Evolutionary conservation across 2,888 invertebrate species (phyloP).

Genomic region (Abrostola triplasia): DNA sequence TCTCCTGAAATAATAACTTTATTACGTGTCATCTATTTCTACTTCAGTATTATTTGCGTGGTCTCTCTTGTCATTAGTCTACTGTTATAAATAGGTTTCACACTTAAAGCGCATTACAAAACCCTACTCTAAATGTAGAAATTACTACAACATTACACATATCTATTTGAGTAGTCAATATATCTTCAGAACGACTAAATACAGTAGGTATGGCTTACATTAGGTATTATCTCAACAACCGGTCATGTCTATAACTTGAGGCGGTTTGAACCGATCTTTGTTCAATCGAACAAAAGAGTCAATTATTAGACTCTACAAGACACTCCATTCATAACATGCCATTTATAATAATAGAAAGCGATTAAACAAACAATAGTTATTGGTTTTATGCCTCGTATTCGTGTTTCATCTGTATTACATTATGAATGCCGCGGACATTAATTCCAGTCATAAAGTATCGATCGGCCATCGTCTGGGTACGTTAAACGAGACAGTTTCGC

Average conservation of each 20-base stretch:
- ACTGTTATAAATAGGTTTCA: no score
- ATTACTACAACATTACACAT: not conserved
- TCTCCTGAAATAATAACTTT: no score
- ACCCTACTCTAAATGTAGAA: not conserved
- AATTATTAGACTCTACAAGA: not conserved
- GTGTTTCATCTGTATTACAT: not conserved
- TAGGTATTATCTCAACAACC: constrained; percentile 1
- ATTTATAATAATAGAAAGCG: constrained; percentile 9
- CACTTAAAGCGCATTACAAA: no score
- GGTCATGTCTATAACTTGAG: not conserved
- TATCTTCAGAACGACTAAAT: not conserved
- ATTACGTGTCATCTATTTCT: no score
- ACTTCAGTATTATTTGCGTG: no score
- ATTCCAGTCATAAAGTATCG: no score
- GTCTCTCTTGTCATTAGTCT: no score
- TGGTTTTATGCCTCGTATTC: not conserved
- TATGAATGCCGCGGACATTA: not conserved
- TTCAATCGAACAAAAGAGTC: constrained; percentile 2
- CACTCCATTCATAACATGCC: constrained; percentile 1
- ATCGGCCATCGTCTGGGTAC: no score
- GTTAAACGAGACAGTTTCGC: no score
- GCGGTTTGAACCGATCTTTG: constrained; percentile 6
- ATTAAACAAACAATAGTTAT: constrained; percentile 1
- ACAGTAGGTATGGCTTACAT: not conserved
- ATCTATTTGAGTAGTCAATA: not conserved